These are phyloP conservation scores for Sciurus niger DNA, from an alignment of 2,113 vertebrate species.

Conservation along the genomic window DNA sequence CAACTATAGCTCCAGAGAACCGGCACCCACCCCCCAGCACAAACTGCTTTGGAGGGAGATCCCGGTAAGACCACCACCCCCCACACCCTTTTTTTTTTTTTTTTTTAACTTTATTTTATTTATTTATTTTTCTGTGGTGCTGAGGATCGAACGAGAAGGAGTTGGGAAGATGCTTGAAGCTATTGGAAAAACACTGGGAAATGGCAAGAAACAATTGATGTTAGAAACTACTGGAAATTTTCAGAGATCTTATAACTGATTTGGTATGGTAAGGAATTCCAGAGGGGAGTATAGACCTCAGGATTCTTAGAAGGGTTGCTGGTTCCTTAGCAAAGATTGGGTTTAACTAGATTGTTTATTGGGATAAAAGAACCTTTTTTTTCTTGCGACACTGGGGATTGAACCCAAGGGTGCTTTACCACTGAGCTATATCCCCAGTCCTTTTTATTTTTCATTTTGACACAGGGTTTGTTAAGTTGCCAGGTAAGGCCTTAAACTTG, in stretches of 20 bases:
- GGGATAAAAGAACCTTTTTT: not conserved
- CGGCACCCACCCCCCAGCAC: constrained; percentile 84
- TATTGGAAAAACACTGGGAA: not conserved
- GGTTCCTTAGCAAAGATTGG: not conserved
- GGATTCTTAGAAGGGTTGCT: not conserved
- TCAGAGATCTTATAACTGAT: not conserved
- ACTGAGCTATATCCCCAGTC: too few species aligned
- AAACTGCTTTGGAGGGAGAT: constrained; percentile 88
- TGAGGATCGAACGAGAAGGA: not conserved
- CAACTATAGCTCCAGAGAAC: constrained; percentile 69
- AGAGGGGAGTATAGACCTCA: not conserved
- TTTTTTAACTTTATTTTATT: too few species aligned
- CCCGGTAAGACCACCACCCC: constrained; percentile 83
- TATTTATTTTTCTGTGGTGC: too few species aligned
- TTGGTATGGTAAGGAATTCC: not conserved
- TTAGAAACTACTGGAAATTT: not conserved
- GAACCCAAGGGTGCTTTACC: too few species aligned
- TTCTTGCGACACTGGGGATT: too few species aligned
- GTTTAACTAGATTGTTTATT: not conserved
- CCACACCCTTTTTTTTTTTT: too few species aligned
- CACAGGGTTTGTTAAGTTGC: too few species aligned
- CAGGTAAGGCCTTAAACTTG: too few species aligned
- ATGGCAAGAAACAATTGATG: not conserved
- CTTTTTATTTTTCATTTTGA: too few species aligned
- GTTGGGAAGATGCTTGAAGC: not conserved